Conservation (phyloP, 1,140 invertebrate species). For the Limonius californicus region DNA sequence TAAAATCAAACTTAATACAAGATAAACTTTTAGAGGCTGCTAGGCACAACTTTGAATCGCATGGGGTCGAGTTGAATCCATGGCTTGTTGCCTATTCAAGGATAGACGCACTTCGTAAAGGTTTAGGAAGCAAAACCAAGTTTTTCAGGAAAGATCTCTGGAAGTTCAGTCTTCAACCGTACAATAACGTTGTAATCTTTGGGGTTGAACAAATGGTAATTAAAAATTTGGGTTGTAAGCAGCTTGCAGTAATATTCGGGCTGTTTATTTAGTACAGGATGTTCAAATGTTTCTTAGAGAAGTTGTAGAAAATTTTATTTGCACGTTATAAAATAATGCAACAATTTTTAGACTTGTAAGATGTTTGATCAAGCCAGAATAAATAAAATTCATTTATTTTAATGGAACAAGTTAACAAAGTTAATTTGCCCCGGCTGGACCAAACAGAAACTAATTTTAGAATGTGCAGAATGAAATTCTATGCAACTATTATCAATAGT, state of each 20-base stretch:
- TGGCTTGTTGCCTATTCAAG: constrained; percentile 82
- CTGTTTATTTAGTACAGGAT: not conserved
- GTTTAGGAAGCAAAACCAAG: constrained; percentile 53
- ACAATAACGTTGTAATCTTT: constrained; percentile 87
- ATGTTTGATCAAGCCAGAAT: no score
- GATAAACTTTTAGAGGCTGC: constrained; percentile 62
- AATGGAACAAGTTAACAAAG: no score
- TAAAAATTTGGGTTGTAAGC: no score
- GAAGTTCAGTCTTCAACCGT: constrained; percentile 70
- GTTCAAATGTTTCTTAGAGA: not conserved
- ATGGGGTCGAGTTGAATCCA: constrained; percentile 86
- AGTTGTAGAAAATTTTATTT: no score
- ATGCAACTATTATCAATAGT: constrained; percentile 14
- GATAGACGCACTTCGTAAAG: constrained; percentile 57
- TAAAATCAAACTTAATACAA: not conserved
- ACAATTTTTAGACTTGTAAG: no score
- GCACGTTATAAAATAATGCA: no score
- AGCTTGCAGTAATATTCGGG: no score
- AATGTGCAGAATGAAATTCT: no score
- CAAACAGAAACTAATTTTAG: no score
- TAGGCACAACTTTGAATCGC: constrained; percentile 63
- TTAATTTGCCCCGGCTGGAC: no score
- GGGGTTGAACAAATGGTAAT: constrained; percentile 90
- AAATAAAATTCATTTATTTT: no score
- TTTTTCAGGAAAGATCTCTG: constrained; percentile 78